Evolutionary conservation across 2,888 invertebrate genomes (phyloP).

Genomic region (Acanthosepion esculentum): DNA sequence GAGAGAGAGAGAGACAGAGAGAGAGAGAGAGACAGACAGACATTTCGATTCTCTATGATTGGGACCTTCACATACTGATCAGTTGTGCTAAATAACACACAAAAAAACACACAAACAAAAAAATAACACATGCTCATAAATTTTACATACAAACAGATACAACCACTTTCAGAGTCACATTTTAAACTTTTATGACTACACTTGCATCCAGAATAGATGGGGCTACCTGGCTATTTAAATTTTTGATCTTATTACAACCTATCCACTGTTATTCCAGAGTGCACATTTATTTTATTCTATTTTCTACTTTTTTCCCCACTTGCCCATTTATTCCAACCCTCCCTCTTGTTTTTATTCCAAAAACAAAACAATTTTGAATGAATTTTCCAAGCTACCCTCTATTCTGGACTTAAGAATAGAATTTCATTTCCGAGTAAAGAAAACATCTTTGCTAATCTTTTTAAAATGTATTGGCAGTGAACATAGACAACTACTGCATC

Average conservation of each 20-base stretch:
- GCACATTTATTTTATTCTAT: no score
- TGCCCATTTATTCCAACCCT: no score
- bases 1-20: background rate
- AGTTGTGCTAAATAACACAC: background rate
- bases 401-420: background rate
- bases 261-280: no score
- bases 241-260: no score
- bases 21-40: background rate
- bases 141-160: background rate
- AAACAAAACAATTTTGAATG: no score
- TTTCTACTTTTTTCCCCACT: no score
- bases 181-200: background rate
- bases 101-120: no score
- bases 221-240: no score
- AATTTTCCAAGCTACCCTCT: no score
- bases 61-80: background rate
- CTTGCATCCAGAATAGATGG: no score
- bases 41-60: background rate
- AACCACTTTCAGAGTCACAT: background rate
- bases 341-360: no score
- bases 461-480: background rate
- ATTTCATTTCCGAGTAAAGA: background rate
- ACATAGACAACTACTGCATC: background rate
- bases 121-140: background rate
- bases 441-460: background rate